Base-by-base conservation (phyloP, 2,888 invertebrate genomes). In the Macrosiphum euphorbiae region DNA sequence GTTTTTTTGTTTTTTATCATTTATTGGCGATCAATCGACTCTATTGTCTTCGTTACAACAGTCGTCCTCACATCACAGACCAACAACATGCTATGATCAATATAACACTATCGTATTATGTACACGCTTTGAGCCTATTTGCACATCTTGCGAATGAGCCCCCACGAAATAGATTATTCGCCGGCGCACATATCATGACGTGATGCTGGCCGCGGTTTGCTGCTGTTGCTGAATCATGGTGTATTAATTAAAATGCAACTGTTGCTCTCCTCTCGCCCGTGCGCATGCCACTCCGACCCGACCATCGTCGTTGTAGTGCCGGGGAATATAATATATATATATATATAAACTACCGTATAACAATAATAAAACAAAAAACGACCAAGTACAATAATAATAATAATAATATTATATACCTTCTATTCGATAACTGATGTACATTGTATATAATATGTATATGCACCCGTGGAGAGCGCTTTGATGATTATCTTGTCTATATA, bases 81-180 rank as follows among this genome's bases (percentile, higher is more conserved):
- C 78, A 8, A 35, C 35, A n/a, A 67, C 16, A 35, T 20, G 67
- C 35, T 20, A 35, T 5, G n/a, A 67, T 67, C n/a, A 35, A 35
- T 67, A 67, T 16, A 67, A 67, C 67, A 16, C 78, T 20, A 78
- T 20, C 78, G 78, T 58, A 58, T n/a, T 58, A 26, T n/a, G 47
- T 44, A 16, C n/a, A 24, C 58, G 44, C 7, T 78, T 78, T 78
- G 78, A 35, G 78, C 35, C 85, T 93, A 58, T 58, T 90, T 61
- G 90, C 94, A 90, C 94, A 94, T 93, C 88, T 93, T 93, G 93
- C 93, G 93, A 90, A 93, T 85, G 93, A 44, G 84, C 26, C n/a
- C 58, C 2, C 41, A 47, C n/a, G 50, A 67, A 67, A 35, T 78
- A 20, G 7, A 24, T 52, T 88, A 88, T 52, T 47, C 26, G 28